Evolutionary conservation across 1,140 invertebrate species (phyloP).

Genomic region (Holcopasites calliopsidis): DNA sequence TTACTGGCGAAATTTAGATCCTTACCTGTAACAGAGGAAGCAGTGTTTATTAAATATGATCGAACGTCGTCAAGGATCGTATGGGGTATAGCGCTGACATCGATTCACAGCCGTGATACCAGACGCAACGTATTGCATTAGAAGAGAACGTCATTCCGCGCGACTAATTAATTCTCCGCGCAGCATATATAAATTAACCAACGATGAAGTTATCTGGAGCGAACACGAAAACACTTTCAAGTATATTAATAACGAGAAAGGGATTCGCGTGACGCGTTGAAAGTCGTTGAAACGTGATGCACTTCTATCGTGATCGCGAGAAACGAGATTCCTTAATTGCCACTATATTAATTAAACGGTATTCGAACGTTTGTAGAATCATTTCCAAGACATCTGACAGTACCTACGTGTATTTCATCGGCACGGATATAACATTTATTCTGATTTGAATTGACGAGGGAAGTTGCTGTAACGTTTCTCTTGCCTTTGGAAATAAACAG

Average conservation of each 20-base stretch:
- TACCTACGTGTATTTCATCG: not conserved
- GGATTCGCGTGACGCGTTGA: not conserved
- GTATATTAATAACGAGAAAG: not conserved
- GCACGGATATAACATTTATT: not conserved
- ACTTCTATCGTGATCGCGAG: conserved; percentile 20
- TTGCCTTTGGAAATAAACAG: not conserved
- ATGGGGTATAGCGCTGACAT: conserved; percentile 36
- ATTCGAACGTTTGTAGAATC: not conserved
- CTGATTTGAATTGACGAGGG: not conserved
- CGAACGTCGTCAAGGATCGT: conserved; percentile 24
- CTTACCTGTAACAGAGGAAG: conserved; percentile 76
- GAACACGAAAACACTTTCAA: conserved; percentile 26
- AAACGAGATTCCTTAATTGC: conserved; percentile 11
- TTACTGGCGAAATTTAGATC: conserved; percentile 79
- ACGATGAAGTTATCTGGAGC: conserved; percentile 7
- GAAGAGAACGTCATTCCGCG: not conserved
- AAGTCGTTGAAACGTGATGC: not conserved
- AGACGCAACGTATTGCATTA: conserved; percentile 34
- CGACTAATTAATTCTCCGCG: conserved; percentile 43
- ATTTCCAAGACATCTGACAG: not conserved
- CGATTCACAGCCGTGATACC: conserved; percentile 45
- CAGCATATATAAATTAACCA: conserved; percentile 39
- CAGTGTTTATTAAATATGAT: conserved; percentile 46
- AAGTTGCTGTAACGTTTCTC: no score
- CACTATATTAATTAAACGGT: conserved; percentile 18